Evolutionary conservation across 2,888 invertebrate genomes (phyloP).

Genomic region (Sclerodermus sp.): DNA sequence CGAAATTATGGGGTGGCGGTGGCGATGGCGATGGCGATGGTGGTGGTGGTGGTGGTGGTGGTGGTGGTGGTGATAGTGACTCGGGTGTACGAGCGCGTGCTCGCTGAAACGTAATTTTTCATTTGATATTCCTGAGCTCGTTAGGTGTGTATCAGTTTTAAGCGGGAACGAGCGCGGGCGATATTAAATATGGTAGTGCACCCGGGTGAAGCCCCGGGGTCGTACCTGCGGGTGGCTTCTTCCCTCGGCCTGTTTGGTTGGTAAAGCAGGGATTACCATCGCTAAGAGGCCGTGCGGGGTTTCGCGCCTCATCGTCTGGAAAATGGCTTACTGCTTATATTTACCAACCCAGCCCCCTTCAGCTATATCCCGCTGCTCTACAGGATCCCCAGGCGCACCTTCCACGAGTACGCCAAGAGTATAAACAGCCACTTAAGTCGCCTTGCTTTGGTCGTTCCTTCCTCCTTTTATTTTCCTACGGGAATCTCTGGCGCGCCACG

Average conservation of each 20-base stretch:
- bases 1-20: too few species aligned
- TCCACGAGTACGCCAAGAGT: conserved; percentile 26
- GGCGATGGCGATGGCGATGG: too few species aligned
- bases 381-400: conserved; percentile 18
- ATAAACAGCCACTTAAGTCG: conserved; percentile 45
- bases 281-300: conserved; percentile 53
- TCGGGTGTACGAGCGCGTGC: too few species aligned
- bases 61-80: too few species aligned
- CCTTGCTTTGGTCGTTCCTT: conserved; percentile 23
- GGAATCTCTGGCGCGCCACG: background rate
- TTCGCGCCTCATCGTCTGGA: conserved; percentile 59
- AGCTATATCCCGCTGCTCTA: conserved; percentile 17
- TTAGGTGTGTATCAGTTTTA: too few species aligned
- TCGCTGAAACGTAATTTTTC: too few species aligned
- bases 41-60: too few species aligned
- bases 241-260: conserved; percentile 35
- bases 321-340: conserved; percentile 58
- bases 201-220: conserved; percentile 43
- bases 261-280: conserved; percentile 53
- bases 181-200: conserved; percentile 40
- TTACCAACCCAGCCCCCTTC: conserved; percentile 35
- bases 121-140: too few species aligned
- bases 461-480: conserved; percentile 13
- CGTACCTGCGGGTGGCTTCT: conserved; percentile 55
- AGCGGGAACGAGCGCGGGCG: conserved; percentile 1